Percentiles rank a stretch among this genome's conserved stretches.
These are phyloP conservation scores for Pogonus chalceus DNA, from an alignment of 1,140 invertebrate genomes.

Conservation along the genomic window DNA sequence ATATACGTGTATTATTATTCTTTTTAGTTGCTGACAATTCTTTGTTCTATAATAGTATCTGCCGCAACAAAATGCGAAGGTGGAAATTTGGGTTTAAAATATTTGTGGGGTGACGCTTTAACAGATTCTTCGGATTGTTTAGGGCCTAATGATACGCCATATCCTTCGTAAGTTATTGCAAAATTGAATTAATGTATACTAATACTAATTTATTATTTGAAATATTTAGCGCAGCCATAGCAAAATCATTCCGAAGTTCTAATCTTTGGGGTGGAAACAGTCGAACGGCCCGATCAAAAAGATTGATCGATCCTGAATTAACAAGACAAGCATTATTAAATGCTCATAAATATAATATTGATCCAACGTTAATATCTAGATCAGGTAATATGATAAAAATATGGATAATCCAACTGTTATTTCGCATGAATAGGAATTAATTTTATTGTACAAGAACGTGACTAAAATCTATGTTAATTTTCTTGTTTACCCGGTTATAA, in stretches of 20 bases:
- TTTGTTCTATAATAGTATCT: constrained; percentile 13
- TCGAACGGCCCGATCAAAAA: constrained; percentile 47
- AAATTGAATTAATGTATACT: background rate
- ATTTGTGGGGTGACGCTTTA: constrained; percentile 76
- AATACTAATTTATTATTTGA: background rate
- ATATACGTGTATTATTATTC: background rate
- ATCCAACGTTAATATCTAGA: constrained; percentile 32
- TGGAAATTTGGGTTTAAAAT: constrained; percentile 55
- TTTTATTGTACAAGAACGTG: too few species aligned
- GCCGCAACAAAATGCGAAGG: constrained; percentile 41
- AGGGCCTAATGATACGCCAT: constrained; percentile 68
- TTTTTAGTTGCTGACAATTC: constrained; percentile 14
- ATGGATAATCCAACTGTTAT: too few species aligned
- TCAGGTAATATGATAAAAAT: constrained; percentile 31
- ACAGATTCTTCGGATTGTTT: constrained; percentile 61
- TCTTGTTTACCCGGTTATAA: too few species aligned
- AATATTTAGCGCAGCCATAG: constrained; percentile 50
- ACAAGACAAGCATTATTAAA: constrained; percentile 58
- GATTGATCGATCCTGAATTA: constrained; percentile 54
- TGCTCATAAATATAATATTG: constrained; percentile 46
- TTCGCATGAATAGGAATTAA: too few species aligned
- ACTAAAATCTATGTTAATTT: too few species aligned
- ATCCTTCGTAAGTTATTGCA: constrained; percentile 59
- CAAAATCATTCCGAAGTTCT: constrained; percentile 46
- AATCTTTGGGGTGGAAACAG: constrained; percentile 45